Conservation (phyloP, 2,888 invertebrate genomes). For the Nipponacmea schrenckii region DNA sequence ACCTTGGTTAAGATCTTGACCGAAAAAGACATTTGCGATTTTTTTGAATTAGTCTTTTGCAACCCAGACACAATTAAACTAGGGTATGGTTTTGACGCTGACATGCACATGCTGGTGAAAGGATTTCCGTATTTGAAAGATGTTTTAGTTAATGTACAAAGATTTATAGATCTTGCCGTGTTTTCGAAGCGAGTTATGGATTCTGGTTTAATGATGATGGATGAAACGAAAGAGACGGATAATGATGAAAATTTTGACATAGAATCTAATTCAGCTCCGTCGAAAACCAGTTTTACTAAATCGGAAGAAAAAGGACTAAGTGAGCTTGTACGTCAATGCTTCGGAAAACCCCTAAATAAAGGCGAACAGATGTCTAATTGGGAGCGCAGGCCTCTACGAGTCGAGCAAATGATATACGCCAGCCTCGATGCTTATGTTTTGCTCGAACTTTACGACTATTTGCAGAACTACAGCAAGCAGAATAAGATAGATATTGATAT, state of each 20-base stretch:
- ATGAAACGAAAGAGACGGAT: constrained; percentile 29
- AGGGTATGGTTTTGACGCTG: constrained; percentile 68
- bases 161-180: constrained; percentile 54
- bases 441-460: constrained; percentile 80
- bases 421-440: constrained; percentile 86
- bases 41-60: constrained; percentile 69
- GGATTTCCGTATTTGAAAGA: constrained; percentile 53
- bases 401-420: constrained; percentile 63
- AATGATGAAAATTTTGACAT: constrained; percentile 32
- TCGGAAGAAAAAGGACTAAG: constrained; percentile 60
- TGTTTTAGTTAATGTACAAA: constrained; percentile 35
- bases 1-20: constrained; percentile 71
- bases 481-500: constrained; percentile 37
- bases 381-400: constrained; percentile 63
- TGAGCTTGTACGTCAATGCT: constrained; percentile 58
- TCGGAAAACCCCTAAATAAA: constrained; percentile 64
- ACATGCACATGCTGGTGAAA: constrained; percentile 60
- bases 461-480: constrained; percentile 63
- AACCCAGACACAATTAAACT: constrained; percentile 73
- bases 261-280: background rate
- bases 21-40: constrained; percentile 49
- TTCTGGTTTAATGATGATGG: constrained; percentile 12
- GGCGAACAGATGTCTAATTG: constrained; percentile 67
- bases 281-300: constrained; percentile 25
- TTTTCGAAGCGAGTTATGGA: constrained; percentile 36